These are phyloP conservation scores for Macroramphosus scolopax DNA, from an alignment of 2,797 vertebrate genomes.

Conservation along the genomic window DNA sequence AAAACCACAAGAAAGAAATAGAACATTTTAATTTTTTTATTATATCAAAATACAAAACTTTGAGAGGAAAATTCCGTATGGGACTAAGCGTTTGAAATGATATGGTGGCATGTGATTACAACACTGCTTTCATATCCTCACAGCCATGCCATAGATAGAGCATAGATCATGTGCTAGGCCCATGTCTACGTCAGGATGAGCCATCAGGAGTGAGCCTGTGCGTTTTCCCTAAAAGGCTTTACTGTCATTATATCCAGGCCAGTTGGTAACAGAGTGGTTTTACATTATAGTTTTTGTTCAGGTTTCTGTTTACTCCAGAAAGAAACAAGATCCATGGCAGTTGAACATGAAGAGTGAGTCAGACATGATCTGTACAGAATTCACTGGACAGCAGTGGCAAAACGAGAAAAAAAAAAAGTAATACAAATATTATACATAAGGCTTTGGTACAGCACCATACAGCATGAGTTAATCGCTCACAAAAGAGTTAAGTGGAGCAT, in stretches of 20 bases:
- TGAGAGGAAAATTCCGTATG: slow-evolving; percentile 81
- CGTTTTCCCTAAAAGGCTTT: slow-evolving; percentile 47
- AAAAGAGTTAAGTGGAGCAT: slow-evolving; percentile 84
- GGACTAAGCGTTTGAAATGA: slow-evolving; percentile 82
- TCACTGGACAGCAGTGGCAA: slow-evolving; percentile 78
- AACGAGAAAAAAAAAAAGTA: slow-evolving; percentile 74
- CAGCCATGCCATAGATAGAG: slow-evolving; percentile 70
- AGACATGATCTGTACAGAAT: slow-evolving; percentile 70
- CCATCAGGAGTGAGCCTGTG: slow-evolving; percentile 63
- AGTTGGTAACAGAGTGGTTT: slow-evolving; percentile 56
- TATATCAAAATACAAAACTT: slow-evolving; percentile 89
- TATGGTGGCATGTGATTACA: slow-evolving; percentile 79
- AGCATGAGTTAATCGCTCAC: slow-evolving; percentile 82
- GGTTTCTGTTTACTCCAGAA: slow-evolving; percentile 59
- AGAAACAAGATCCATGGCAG: slow-evolving; percentile 71
- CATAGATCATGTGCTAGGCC: slow-evolving; percentile 68
- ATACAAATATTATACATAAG: slow-evolving; percentile 83
- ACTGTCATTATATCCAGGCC: slow-evolving; percentile 56
- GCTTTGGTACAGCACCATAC: slow-evolving; percentile 95
- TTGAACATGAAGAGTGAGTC: slow-evolving; percentile 71
- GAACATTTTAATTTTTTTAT: slow-evolving; percentile 77
- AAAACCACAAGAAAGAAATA: slow-evolving; percentile 37
- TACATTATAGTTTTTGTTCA: slow-evolving; percentile 56
- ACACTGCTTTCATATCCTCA: slow-evolving; percentile 76
- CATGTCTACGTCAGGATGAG: slow-evolving; percentile 67